Base-by-base conservation (phyloP, 2,888 invertebrate species). In the Andrena flavipes region DNA sequence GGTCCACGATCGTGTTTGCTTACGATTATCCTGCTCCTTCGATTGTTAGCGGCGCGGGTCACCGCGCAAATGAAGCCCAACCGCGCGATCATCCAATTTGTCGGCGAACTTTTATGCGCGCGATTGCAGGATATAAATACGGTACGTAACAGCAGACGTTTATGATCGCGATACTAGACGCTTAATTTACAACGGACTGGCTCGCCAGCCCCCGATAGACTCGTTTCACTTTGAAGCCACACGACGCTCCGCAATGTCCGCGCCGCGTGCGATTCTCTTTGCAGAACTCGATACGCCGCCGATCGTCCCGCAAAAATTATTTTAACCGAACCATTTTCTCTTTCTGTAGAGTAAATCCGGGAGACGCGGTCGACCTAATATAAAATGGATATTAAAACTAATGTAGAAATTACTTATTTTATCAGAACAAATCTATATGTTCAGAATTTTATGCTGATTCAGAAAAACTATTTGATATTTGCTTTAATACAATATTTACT, bases 11-110 rank as follows among this genome's bases (percentile, higher is more conserved):
- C 8, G 20, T 20, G 62, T 20, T 71, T n/a, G 23, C 5, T 20
- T 65, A 13, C n/a, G 67, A 62, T 35, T 23, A 63, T 60, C 54
- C 73, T 51, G 65, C 54, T 49, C 48, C 29, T 49, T 56, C 49
- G 75, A 82, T 84, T 76, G 78, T 76, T 67, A 42, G 48, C 56
- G 35, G 16, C 42, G 59, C 60, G 10, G 56, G 59, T 33, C 20
- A n/a, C 42, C 16, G 56, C 56, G 29, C 49, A 78, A 74, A 82
- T 59, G 71, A 59, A 85, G 63, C 64, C 65, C 65, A 82, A 74
- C 78, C 80, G 76, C 76, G 60, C 42, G 78, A 84, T 76, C 82
- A 67, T 86, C 77, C 88, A 88, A 87, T 87, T 87, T 88, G 88
- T 87, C 84, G 87, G 88, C 67, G 73, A 77, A 87, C 88, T 88